Evolutionary conservation across 2,113 vertebrate genomes (phyloP), one percentile per base, ranked within the genome.

Genomic region (Oreochromis aureus): DNA sequence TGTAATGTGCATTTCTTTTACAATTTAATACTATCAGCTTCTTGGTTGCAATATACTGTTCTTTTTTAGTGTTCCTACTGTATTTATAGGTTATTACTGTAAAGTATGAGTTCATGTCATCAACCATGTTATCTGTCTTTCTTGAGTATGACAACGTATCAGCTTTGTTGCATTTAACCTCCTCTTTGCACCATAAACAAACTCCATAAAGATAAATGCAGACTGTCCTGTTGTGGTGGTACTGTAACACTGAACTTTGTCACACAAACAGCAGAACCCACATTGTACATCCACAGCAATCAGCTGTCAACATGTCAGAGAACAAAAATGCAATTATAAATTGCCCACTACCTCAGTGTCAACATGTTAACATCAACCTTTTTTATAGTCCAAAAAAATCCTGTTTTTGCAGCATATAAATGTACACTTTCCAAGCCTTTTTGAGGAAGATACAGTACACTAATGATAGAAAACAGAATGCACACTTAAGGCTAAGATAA

Each of bases 141-240:
- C 13, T 48, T 48, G 0, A 32, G 27, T 19, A 76, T 48, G 41
- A 73, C 41, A 19, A 19, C 4, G 0, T 0, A 12, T 78, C 44
- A 48, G 24, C 44, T 48, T 76, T 48, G 9, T 48, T 30, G 22
- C 24, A 19, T 18, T n/a, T 48, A 48, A 24, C 41, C 15, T 48
- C 2, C 15, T 48, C 24, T 76, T 48, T 46, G 24, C 24, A 2
- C 24, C 71, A 30, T 5, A 48, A 48, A 10, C 8, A 10, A n/a
- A 76, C 22, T 0, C 69, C 24, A 10, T 30, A 19, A 76, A 48
- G 41, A 30, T 30, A 30, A 71, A 71, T 44, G 61, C 32, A 66
- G 10, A 36, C 32, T 66, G 32, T 3, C 18, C 11, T 7, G 61
- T 39, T 66, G 61, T 66, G 61, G 61, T 39, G 34, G 61, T 39